These are phyloP conservation scores for Camponotus pennsylvanicus DNA, from an alignment of 1,140 invertebrate genomes.

Conservation along the genomic window DNA sequence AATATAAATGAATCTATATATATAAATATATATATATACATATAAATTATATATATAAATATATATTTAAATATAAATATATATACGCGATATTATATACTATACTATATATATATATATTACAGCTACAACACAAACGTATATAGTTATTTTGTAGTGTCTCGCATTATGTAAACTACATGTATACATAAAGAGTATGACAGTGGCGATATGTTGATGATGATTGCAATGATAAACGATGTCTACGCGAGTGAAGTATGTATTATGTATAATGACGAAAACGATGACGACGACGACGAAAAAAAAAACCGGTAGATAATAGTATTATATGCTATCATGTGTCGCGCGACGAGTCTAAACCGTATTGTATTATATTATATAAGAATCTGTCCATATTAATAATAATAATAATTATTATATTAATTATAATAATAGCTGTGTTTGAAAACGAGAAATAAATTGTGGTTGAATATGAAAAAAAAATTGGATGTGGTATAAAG, in stretches of 20 bases:
- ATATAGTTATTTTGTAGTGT: slow-evolving; percentile 86
- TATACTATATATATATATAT: slow-evolving; percentile 59
- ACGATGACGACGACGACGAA: slow-evolving; percentile 75
- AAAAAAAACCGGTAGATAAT: slow-evolving; percentile 77
- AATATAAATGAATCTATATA: slow-evolving; percentile 82
- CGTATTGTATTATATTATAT: slow-evolving; percentile 86
- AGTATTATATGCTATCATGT: slow-evolving; percentile 86
- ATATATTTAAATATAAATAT: slow-evolving; percentile 82
- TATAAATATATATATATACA: slow-evolving; percentile 80
- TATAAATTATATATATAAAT: slow-evolving; percentile 78
- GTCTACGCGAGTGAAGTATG: slow-evolving; percentile 72
- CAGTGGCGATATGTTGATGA: slow-evolving; percentile 67
- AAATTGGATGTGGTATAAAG: slow-evolving; percentile 13
- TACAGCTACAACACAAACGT: slow-evolving; percentile 79
- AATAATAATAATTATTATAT: slow-evolving; percentile 85
- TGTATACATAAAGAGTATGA: slow-evolving; percentile 82
- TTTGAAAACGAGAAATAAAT: slow-evolving; percentile 87
- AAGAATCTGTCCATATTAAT: slow-evolving; percentile 87
- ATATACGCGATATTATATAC: slow-evolving; percentile 62
- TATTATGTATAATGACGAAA: slow-evolving; percentile 73
- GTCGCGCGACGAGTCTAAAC: slow-evolving; percentile 84
- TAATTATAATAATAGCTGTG: slow-evolving; percentile 86
- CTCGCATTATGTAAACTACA: slow-evolving; percentile 85
- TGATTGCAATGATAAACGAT: slow-evolving; percentile 72
- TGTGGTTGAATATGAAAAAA: slow-evolving; percentile 86